Evolutionary conservation across 2,888 invertebrate genomes (phyloP), one percentile per base, ranked within the genome.

Genomic region (Mimachlamys varia): DNA sequence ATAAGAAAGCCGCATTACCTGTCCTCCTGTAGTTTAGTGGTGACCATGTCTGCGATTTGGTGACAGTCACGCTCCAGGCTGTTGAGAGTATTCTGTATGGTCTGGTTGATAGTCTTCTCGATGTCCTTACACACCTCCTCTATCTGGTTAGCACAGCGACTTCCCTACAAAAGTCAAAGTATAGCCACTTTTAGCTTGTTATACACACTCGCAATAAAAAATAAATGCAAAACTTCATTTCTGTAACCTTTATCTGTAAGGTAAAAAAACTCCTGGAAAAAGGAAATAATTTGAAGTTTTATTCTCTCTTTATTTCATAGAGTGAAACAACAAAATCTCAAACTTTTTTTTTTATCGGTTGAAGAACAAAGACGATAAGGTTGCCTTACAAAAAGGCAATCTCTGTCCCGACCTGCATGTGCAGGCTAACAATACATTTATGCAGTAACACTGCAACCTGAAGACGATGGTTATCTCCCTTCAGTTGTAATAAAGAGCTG

Each of bases 11-110:
- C 15, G 53, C 12, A 10, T 53, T 93, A 96, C 96, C 95, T 96
- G 94, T 97, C 97, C 38, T 95, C 93, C 44, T 95, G 93, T n/a
- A 97, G 94, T 89, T 96, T 96, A 22, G 96, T 93, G 58, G 97
- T 96, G 19, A 97, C 96, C n/a, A 97, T 95, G 37, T 95, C 92
- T 2, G 96, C 96, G 53, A 97, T 97, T 90, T 96, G 95, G 89
- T 97, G 97, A 94, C 97, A 97, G 95, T 97, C 97, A 89, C 96
- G 96, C 95, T 97, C 97, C 94, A 97, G 95, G 17, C 97, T 96
- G 94, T 97, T 97, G 88, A 97, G 96, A 1, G 97, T 97, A 93
- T 97, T 97, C 94, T 97, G 97, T 89, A 97, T 97, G 0, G 97
- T 97, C 92, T 97, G 97, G 92, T 97, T 97, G 93, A 97, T 97